Evolutionary conservation across 1,140 invertebrate genomes (phyloP).

Genomic region (Aphelenchoides avenae): DNA sequence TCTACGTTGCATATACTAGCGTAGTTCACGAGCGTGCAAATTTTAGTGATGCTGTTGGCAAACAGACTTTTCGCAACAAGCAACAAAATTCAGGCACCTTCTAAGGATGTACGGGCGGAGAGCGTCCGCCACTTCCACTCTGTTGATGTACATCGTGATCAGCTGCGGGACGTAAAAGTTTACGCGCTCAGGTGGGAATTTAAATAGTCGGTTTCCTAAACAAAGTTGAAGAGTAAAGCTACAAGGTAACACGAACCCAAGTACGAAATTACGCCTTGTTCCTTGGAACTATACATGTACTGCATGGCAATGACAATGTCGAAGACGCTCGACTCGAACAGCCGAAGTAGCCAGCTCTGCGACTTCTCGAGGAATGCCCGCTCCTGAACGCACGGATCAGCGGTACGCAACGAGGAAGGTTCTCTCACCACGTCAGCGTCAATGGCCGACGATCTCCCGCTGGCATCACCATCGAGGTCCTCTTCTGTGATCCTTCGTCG

Average conservation of each 20-base stretch:
- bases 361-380: constrained; percentile 20
- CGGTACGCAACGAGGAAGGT: constrained; percentile 2
- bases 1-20: constrained; percentile 1
- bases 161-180: constrained; percentile 97
- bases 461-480: constrained; percentile 2
- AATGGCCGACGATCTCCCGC: not conserved
- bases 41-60: constrained; percentile 15
- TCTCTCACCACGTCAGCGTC: not conserved
- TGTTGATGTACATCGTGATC: constrained; percentile 96
- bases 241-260: constrained; percentile 67
- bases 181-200: constrained; percentile 81
- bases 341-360: constrained; percentile 71
- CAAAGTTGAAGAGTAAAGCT: constrained; percentile 26
- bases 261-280: constrained; percentile 90
- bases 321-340: constrained; percentile 93
- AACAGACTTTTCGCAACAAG: constrained; percentile 33
- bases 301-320: constrained; percentile 95
- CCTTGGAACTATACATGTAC: constrained; percentile 96
- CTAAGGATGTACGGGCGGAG: constrained; percentile 89
- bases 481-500: constrained; percentile 7
- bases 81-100: too few species aligned
- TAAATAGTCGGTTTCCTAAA: constrained; percentile 86
- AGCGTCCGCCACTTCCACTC: constrained; percentile 88
- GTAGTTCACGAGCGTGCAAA: not conserved
- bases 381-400: constrained; percentile 10